Base-by-base conservation (phyloP, 2,113 vertebrate species). In the Coregonus clupeaformis region DNA sequence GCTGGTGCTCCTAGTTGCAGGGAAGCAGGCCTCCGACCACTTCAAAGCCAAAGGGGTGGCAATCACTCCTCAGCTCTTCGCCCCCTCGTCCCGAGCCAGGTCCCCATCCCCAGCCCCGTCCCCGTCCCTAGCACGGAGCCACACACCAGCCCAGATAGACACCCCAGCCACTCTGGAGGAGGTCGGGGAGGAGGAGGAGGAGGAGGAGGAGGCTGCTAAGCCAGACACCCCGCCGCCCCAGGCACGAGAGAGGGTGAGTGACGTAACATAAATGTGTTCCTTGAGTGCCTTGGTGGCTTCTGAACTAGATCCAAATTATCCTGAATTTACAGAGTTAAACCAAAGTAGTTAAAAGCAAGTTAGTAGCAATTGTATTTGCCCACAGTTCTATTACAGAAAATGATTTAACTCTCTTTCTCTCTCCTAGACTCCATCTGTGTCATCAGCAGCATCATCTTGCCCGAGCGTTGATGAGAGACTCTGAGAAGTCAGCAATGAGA, bases 1-100 rank as follows among this genome's bases (percentile, higher is more conserved):
- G 0, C 82, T 98, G 82, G 92, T 85, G 2, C 85, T 99, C 74
- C 80, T 98, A 71, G 95, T 98, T 75, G 94, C 94, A 49, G 88
- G 79, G 42, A 93, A 73, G 85, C 86, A 80, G 5, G 88, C 93
- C 74, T 96, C 95, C 5, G 84, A 93, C 3, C 82, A 94, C 70
- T 93, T 95, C 70, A 95, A 92, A 79, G 82, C 84, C 18, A 84
- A 89, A 63, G 94, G 94, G 27, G 93, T 94, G 52, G 62, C 90
- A 45, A 89, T 96, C 72, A 93, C 93, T 36, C 82, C 91, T 12
- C 90, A 88, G 45, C 88, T 91, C 0, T 75, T 90, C 3, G 77
- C 55, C 4, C 64, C 86, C 18, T 77, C 67, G 0, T 68, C 80
- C 12, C 27, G 60, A 0, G 78, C 24, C 81, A 91, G 52, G 67